Conservation (phyloP, 1,140 invertebrate species). For the Neodiprion virginianus region DNA sequence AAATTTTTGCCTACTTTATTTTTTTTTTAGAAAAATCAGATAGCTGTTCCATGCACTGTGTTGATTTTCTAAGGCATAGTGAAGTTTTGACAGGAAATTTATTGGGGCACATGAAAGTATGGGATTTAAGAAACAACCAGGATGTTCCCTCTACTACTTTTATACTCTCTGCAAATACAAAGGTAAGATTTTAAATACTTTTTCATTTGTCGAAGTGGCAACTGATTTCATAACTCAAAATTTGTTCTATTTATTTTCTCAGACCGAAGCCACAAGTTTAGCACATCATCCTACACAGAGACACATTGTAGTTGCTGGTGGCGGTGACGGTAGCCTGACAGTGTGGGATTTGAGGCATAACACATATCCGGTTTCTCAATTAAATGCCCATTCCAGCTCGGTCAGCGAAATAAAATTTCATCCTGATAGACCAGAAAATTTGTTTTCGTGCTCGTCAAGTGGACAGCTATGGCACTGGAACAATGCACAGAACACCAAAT, state of each 20-base stretch:
- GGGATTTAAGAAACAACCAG: conserved; percentile 74
- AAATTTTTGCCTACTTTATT: conserved; percentile 12
- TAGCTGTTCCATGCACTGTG: conserved; percentile 79
- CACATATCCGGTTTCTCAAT: conserved; percentile 78
- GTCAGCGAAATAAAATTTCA: conserved; percentile 87
- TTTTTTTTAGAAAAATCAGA: conserved; percentile 73
- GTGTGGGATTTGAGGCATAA: conserved; percentile 88
- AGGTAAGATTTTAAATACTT: conserved; percentile 38
- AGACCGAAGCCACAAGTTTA: conserved; percentile 74
- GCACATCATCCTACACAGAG: conserved; percentile 85
- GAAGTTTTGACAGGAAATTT: conserved; percentile 84
- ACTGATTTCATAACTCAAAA: neutral
- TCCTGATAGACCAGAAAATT: conserved; percentile 79
- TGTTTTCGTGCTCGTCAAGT: conserved; percentile 79
- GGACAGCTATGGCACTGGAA: conserved; percentile 91
- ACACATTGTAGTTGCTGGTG: conserved; percentile 82
- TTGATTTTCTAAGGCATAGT: conserved; percentile 79
- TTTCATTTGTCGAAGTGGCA: conserved; percentile 3
- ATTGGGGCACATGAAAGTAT: conserved; percentile 86
- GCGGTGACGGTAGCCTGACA: conserved; percentile 82
- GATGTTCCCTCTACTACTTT: conserved; percentile 70
- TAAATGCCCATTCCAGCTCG: conserved; percentile 78
- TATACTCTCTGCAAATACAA: conserved; percentile 71
- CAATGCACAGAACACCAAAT: conserved; percentile 55
- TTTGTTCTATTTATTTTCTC: conserved; percentile 29